Evolutionary conservation across 2,797 vertebrate species (phyloP).

Genomic region (Toxotes lorentzi): DNA sequence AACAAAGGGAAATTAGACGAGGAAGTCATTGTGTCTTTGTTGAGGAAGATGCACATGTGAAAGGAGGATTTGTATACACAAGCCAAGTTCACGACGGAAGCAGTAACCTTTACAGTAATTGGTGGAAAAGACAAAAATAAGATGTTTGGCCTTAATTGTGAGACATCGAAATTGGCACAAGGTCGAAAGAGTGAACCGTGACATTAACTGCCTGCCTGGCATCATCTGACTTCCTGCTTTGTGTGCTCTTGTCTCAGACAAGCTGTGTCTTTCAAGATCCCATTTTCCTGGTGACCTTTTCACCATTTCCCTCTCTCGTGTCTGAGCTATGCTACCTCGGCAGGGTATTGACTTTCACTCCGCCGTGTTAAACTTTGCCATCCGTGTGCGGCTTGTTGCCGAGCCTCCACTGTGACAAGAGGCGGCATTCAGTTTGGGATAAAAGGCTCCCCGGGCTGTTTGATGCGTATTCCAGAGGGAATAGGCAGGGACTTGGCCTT

Average conservation of each 20-base stretch:
- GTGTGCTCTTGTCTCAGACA: slow-evolving; percentile 50
- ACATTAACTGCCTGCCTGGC: slow-evolving; percentile 67
- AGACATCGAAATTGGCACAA: slow-evolving; percentile 55
- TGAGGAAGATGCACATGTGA: slow-evolving; percentile 13
- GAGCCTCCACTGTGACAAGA: slow-evolving; percentile 56
- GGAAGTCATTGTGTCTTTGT: slow-evolving; percentile 49
- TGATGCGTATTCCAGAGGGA: slow-evolving; percentile 72
- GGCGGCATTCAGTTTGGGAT: slow-evolving; percentile 71
- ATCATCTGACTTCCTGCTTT: slow-evolving; percentile 48
- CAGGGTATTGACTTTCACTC: slow-evolving; percentile 72
- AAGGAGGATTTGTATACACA: slow-evolving; percentile 35
- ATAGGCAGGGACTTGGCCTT: slow-evolving; percentile 65
- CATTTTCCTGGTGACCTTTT: slow-evolving; percentile 75
- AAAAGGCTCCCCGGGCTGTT: slow-evolving; percentile 75
- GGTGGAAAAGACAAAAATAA: slow-evolving; percentile 56
- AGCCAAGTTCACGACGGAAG: slow-evolving; percentile 37
- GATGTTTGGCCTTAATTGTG: slow-evolving; percentile 67
- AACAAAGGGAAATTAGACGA: slow-evolving; percentile 67
- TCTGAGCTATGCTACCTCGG: slow-evolving; percentile 52
- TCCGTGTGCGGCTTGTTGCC: slow-evolving; percentile 31
- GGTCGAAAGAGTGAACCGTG: slow-evolving; percentile 68
- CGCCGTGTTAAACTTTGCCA: slow-evolving; percentile 62
- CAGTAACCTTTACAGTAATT: slow-evolving; percentile 75
- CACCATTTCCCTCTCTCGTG: slow-evolving; percentile 24
- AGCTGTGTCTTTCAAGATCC: slow-evolving; percentile 64